phyloP scores from a whole-genome alignment of 2,797 vertebrate species.

The Chromobotia macracanthus region DNA sequence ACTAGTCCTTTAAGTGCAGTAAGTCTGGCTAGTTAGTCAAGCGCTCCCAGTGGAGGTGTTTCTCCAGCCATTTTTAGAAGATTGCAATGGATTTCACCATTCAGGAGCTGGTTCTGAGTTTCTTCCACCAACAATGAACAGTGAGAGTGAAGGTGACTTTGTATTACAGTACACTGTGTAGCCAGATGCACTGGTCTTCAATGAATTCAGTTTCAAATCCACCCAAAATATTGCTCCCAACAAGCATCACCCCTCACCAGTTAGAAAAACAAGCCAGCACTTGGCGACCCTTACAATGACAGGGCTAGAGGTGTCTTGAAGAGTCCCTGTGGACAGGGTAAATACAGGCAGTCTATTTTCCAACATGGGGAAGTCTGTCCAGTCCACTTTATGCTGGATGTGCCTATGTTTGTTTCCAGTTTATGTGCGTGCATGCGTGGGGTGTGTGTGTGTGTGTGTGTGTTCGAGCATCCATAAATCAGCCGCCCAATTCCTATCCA shows the following conservation, averaged over 20 bases:
- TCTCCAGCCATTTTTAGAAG: neutral
- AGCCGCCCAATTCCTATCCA: conserved; percentile 60
- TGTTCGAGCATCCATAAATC: conserved; percentile 55
- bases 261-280: conserved; percentile 26
- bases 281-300: conserved; percentile 53
- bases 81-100: neutral
- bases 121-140: neutral
- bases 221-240: conserved; percentile 1
- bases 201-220: conserved; percentile 9
- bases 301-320: conserved; percentile 44
- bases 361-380: conserved; percentile 52
- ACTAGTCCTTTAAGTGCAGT: too few species aligned
- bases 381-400: conserved; percentile 51
- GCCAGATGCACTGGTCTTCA: neutral
- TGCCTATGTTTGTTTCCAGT: conserved; percentile 14
- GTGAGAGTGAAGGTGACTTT: neutral
- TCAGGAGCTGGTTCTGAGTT: neutral
- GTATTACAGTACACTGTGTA: neutral
- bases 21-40: neutral
- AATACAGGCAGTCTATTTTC: conserved; percentile 58
- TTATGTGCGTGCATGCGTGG: conserved; percentile 19
- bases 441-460: conserved; percentile 21
- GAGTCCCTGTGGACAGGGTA: conserved; percentile 55
- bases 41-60: neutral
- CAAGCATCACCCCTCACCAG: neutral